These are phyloP conservation scores for Philypnodon macrostomus DNA, from an alignment of 2,797 vertebrate species.

Conservation along the genomic window DNA sequence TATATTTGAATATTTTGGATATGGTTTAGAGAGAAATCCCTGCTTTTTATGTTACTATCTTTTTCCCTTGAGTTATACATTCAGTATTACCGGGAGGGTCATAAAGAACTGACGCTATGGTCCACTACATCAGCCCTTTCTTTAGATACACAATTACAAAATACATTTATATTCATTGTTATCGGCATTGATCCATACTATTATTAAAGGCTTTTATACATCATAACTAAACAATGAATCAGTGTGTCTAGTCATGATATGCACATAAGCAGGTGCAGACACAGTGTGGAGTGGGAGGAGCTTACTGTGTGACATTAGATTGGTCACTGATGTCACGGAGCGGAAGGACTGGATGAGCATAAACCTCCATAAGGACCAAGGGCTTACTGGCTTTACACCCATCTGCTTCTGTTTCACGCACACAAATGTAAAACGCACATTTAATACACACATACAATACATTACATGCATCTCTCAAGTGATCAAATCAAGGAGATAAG, in stretches of 20 bases:
- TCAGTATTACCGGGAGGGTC: neutral
- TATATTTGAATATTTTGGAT: too few species aligned
- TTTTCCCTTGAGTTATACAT: neutral
- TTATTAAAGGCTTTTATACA: too few species aligned
- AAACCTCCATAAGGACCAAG: slow-evolving; percentile 58
- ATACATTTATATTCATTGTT: too few species aligned
- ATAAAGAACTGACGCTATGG: neutral
- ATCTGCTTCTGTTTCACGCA: slow-evolving; percentile 40
- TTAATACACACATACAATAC: neutral
- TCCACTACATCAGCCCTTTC: too few species aligned
- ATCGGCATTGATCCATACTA: too few species aligned
- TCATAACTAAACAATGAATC: too few species aligned
- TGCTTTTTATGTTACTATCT: neutral
- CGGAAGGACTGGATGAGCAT: slow-evolving; percentile 60
- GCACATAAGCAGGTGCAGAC: too few species aligned
- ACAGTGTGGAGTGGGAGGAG: neutral
- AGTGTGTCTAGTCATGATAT: too few species aligned
- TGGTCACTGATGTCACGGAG: slow-evolving; percentile 41
- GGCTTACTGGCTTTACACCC: slow-evolving; percentile 63
- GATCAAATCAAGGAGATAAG: slow-evolving; percentile 9
- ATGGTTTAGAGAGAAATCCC: too few species aligned
- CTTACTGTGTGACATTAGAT: neutral
- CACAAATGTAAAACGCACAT: neutral
- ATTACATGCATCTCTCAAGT: neutral
- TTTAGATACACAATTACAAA: too few species aligned